Evolutionary conservation across 2,888 invertebrate species (phyloP).

Genomic region (Phortica okadai): DNA sequence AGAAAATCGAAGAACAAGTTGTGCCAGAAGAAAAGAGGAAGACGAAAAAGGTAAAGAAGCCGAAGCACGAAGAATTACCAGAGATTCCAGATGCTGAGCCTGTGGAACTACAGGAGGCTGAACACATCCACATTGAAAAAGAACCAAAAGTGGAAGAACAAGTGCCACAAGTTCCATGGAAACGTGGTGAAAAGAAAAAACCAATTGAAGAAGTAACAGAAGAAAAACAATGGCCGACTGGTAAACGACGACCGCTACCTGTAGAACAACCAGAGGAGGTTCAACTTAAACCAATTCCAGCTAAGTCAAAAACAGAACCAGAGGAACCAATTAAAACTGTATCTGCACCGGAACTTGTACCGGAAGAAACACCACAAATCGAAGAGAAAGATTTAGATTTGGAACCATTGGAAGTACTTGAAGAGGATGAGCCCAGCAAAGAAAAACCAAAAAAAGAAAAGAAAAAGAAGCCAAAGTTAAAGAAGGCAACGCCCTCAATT

Average conservation of each 20-base stretch:
- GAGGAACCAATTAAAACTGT: constrained; percentile 64
- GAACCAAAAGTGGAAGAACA: constrained; percentile 66
- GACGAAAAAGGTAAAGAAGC: constrained; percentile 66
- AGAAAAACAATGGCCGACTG: constrained; percentile 74
- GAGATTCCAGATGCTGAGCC: constrained; percentile 72
- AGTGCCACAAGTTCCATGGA: constrained; percentile 73
- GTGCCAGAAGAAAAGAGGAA: constrained; percentile 68
- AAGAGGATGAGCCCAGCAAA: constrained; percentile 75
- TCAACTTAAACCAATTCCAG: constrained; percentile 74
- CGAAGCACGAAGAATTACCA: constrained; percentile 68
- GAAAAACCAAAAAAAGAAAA: constrained; percentile 73
- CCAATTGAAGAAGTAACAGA: constrained; percentile 70
- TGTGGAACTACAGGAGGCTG: constrained; percentile 69
- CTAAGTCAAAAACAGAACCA: constrained; percentile 67
- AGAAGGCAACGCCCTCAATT: constrained; percentile 71
- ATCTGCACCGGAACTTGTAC: constrained; percentile 64
- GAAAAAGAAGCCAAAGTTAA: constrained; percentile 73
- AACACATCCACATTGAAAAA: constrained; percentile 69
- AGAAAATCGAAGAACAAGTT: constrained; percentile 68
- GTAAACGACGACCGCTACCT: constrained; percentile 75
- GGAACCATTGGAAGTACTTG: constrained; percentile 63
- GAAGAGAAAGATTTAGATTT: constrained; percentile 65
- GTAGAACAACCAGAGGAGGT: constrained; percentile 77
- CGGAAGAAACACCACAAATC: constrained; percentile 67
- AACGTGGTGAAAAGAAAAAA: constrained; percentile 75